Evolutionary conservation across 2,113 vertebrate species (phyloP).

Genomic region (Eubucco bourcierii): DNA sequence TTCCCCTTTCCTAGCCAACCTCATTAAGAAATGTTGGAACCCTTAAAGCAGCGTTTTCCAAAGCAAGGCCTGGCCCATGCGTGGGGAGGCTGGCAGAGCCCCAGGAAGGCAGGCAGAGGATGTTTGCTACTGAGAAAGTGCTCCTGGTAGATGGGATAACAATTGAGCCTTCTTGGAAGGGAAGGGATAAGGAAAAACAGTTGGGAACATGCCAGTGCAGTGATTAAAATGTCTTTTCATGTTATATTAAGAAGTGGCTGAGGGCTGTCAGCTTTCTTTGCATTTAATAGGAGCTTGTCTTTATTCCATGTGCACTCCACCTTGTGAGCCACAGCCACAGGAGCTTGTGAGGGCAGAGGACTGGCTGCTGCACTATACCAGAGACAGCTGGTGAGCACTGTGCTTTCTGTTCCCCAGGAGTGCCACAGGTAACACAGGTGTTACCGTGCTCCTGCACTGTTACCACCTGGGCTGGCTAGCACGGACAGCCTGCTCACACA

Average conservation of each 20-base stretch:
- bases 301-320: background rate
- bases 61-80: accelerated
- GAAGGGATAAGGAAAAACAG: background rate
- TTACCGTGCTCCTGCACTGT: accelerated
- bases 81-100: background rate
- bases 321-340: accelerated
- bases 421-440: accelerated
- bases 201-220: background rate
- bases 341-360: background rate
- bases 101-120: background rate
- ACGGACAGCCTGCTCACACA: accelerated
- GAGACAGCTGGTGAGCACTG: accelerated
- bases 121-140: background rate
- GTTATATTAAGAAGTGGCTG: background rate
- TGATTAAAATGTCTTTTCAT: background rate
- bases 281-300: background rate
- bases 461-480: background rate
- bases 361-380: accelerated
- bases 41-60: background rate
- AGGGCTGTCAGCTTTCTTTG: background rate
- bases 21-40: background rate
- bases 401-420: accelerated
- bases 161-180: background rate
- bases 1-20: background rate
- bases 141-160: background rate